These are phyloP conservation scores for Phrynosoma blainvillii DNA, from an alignment of 2,113 vertebrate genomes.

Conservation along the genomic window DNA sequence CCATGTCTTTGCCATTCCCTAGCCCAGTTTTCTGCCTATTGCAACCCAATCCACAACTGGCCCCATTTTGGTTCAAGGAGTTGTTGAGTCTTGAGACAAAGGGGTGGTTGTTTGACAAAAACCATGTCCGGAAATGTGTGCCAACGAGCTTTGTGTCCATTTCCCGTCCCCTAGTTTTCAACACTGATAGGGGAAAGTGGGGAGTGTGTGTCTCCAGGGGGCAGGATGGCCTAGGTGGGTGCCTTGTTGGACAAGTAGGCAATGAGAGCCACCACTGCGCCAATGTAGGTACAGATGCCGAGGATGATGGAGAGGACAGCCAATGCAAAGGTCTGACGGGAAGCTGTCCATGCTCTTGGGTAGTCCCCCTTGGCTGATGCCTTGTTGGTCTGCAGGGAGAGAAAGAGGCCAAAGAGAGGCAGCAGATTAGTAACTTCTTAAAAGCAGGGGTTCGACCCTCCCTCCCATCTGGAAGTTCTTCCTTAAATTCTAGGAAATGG, in stretches of 20 bases:
- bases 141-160: background rate
- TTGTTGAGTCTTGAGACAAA: background rate
- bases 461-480: too few relatives aligned
- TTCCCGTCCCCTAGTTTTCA: background rate
- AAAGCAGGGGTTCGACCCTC: too few relatives aligned
- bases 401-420: constrained; percentile 12
- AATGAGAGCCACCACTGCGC: constrained; percentile 84
- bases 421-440: background rate
- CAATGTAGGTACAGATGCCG: constrained; percentile 86
- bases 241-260: constrained; percentile 87
- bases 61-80: background rate
- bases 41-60: background rate
- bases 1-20: too few relatives aligned
- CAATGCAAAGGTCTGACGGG: constrained; percentile 86
- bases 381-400: constrained; percentile 84
- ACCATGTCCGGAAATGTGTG: background rate
- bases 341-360: constrained; percentile 82
- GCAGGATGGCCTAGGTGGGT: constrained; percentile 60
- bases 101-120: background rate
- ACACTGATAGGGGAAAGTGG: background rate
- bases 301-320: constrained; percentile 87
- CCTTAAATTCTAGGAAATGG: too few relatives aligned
- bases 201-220: background rate
- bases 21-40: background rate
- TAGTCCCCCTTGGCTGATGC: constrained; percentile 87